phyloP scores from a whole-genome alignment of 2,888 invertebrate genomes.

The Sepiola atlantica region DNA sequence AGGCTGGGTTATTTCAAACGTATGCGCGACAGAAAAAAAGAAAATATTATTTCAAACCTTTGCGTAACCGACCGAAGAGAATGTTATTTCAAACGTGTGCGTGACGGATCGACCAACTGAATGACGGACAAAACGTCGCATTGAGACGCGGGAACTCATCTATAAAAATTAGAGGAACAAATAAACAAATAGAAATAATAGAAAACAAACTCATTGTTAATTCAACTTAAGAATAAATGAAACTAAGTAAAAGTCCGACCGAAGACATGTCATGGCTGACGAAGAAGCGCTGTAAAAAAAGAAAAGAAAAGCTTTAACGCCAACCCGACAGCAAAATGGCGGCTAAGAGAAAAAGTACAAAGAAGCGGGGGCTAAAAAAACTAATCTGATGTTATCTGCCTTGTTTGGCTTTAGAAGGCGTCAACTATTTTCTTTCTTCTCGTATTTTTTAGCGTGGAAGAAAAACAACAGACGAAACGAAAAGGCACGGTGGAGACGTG shows the following conservation, averaged over 20 bases:
- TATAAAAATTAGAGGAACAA: not conserved
- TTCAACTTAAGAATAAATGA: not conserved
- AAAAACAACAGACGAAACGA: not conserved
- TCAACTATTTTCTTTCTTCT: constrained; percentile 32
- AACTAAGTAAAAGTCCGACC: not conserved
- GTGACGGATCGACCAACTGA: too few relatives aligned
- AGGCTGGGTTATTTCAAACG: too few relatives aligned
- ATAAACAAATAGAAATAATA: not conserved
- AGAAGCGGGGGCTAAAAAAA: not conserved
- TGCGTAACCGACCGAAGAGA: too few relatives aligned
- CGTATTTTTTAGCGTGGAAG: not conserved
- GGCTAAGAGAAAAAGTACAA: not conserved
- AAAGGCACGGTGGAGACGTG: not conserved
- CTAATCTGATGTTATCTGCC: constrained; percentile 32
- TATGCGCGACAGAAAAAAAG: too few relatives aligned
- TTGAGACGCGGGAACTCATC: too few relatives aligned
- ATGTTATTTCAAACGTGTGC: too few relatives aligned
- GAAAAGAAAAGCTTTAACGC: not conserved
- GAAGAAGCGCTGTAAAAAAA: not conserved
- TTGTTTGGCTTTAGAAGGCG: constrained; percentile 21
- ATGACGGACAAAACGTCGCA: too few relatives aligned
- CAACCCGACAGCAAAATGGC: constrained; percentile 6
- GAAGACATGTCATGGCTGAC: not conserved
- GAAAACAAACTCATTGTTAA: not conserved
- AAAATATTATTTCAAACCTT: too few relatives aligned